phyloP scores from a whole-genome alignment of 2,888 invertebrate genomes.

The Silvanus unidentatus region DNA sequence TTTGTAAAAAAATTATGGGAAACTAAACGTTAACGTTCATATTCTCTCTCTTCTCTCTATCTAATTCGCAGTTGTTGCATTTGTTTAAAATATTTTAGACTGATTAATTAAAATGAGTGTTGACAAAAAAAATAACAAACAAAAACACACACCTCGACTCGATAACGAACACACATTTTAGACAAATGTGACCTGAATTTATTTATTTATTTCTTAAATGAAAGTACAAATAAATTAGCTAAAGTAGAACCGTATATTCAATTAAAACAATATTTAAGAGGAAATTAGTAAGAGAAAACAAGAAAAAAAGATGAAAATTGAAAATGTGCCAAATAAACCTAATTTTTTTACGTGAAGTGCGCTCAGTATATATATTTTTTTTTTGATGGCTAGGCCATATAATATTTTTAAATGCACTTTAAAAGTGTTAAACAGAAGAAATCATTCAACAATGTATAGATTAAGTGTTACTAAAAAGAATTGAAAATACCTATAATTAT shows the following conservation, averaged over 20 bases:
- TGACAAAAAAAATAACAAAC: too few species aligned
- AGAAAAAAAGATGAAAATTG: not conserved
- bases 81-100: not conserved
- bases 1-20: not conserved
- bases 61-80: too few species aligned
- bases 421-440: conserved; percentile 38
- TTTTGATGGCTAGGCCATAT: conserved; percentile 41
- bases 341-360: conserved; percentile 27
- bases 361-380: conserved; percentile 33
- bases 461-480: conserved; percentile 32
- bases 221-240: too few species aligned
- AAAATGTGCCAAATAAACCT: conserved; percentile 32
- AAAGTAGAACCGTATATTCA: too few species aligned
- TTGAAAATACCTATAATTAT: conserved; percentile 11
- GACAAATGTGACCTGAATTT: too few species aligned
- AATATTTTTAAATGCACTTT: conserved; percentile 37
- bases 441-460: conserved; percentile 41
- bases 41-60: not conserved
- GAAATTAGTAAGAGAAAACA: not conserved
- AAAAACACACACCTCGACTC: too few species aligned
- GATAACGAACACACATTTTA: too few species aligned
- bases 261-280: too few species aligned
- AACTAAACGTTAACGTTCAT: too few species aligned
- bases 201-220: too few species aligned
- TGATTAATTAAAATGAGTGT: too few species aligned